Evolutionary conservation across 2,113 vertebrate genomes (phyloP), one percentile per base, ranked within the genome.

Genomic region (Solea senegalensis): DNA sequence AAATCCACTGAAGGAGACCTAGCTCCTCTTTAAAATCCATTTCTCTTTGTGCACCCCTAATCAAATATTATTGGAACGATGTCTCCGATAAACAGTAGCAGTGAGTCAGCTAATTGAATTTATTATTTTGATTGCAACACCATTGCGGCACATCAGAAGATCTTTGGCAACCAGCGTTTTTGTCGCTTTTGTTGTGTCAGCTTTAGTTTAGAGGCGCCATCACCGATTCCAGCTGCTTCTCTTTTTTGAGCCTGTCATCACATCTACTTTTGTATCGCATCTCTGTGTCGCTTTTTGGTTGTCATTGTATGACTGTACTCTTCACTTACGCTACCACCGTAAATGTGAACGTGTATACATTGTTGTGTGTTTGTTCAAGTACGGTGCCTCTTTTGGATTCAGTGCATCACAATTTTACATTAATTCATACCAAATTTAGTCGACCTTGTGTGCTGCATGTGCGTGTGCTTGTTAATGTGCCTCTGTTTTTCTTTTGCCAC

Each of bases 271-370:
- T 88, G 85, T 90, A 90, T 61, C 74, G 91, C 91, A 91, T 91
- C 89, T 90, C 58, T 89, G 89, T 91, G 88, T 91, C 80, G 91
- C 91, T 92, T 91, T 90, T 87, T 88, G 90, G 86, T 91, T 89
- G 90, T 90, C 90, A 89, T 91, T 26, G 85, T 91, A 88, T 78
- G 74, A 86, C 74, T 88, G 84, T 91, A 86, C 72, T 88, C 74
- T 85, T 84, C 86, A 91, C 87, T 82, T 89, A 82, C 82, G 87
- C 89, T 89, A 86, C 86, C 80, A 85, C 86, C 90, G 91, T 84
- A 88, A 84, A 89, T 90, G 87, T 92, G 84, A 88, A 81, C 82
- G 82, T 89, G 71, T 88, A 81, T 84, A 85, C 86, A 83, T 89
- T 46, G 63, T 90, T 79, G 80, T 86, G 89, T 89, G 83, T 86